These are phyloP conservation scores for Rhinichthys osculus DNA, from an alignment of 2,797 vertebrate genomes.

Conservation along the genomic window DNA sequence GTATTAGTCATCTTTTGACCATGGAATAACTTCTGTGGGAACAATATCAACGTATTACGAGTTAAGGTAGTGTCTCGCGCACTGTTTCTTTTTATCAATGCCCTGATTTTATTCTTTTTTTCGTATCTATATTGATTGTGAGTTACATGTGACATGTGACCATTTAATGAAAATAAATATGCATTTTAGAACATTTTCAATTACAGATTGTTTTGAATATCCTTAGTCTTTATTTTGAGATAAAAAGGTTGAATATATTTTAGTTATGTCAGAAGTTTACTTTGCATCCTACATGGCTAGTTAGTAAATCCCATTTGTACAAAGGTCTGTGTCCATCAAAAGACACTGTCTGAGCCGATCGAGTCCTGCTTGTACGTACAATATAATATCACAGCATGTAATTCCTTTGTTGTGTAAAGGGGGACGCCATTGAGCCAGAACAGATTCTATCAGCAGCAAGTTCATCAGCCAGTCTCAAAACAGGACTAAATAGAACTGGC, in stretches of 20 bases:
- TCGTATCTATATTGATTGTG: constrained; percentile 78
- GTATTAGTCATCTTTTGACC: constrained; percentile 50
- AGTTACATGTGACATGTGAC: constrained; percentile 74
- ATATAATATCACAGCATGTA: constrained; percentile 50
- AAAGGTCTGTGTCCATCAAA: constrained; percentile 28
- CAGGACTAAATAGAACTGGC: constrained; percentile 10
- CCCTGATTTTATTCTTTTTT: constrained; percentile 73
- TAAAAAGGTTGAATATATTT: constrained; percentile 78
- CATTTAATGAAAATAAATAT: constrained; percentile 80
- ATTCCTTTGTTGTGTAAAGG: constrained; percentile 24
- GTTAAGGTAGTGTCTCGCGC: constrained; percentile 45
- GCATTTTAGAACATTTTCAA: constrained; percentile 76
- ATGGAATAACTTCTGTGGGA: constrained; percentile 40
- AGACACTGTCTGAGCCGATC: constrained; percentile 62
- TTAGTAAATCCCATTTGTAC: constrained; percentile 45
- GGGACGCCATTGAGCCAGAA: not conserved
- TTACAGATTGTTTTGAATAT: constrained; percentile 74
- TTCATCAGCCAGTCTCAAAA: constrained; percentile 6
- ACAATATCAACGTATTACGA: constrained; percentile 34
- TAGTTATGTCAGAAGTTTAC: constrained; percentile 72
- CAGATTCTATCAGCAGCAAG: constrained; percentile 15
- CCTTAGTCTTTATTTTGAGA: constrained; percentile 78
- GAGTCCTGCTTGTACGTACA: constrained; percentile 79
- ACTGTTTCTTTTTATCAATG: constrained; percentile 46
- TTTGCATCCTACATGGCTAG: constrained; percentile 53